Evolutionary conservation across 1,140 invertebrate species (phyloP).

Genomic region (Eumaeus atala): DNA sequence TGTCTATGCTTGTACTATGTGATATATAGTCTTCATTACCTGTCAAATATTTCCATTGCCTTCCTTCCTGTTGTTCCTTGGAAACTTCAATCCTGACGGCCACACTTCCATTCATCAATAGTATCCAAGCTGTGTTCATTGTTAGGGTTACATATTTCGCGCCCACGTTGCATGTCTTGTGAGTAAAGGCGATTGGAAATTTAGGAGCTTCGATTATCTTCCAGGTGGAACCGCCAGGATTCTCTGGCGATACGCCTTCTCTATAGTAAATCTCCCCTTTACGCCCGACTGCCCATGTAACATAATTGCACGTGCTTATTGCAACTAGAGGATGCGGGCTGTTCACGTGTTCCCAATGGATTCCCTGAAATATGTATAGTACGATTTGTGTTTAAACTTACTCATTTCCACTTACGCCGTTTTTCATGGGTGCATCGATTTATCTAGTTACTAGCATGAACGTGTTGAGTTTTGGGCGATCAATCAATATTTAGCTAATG

Average conservation of each 20-base stretch:
- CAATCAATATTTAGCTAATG: no score
- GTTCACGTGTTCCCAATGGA: slow-evolving; percentile 86
- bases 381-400: no score
- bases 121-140: slow-evolving; percentile 48
- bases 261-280: slow-evolving; percentile 89
- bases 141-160: slow-evolving; percentile 52
- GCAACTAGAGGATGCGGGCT: slow-evolving; percentile 84
- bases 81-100: slow-evolving; percentile 56
- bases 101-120: slow-evolving; percentile 52
- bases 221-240: slow-evolving; percentile 72
- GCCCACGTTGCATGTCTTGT: slow-evolving; percentile 36
- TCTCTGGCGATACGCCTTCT: slow-evolving; percentile 79
- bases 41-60: slow-evolving; percentile 63
- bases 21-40: slow-evolving; percentile 29
- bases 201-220: slow-evolving; percentile 61
- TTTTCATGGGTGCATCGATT: no score
- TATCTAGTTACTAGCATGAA: no score
- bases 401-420: no score
- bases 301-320: slow-evolving; percentile 79
- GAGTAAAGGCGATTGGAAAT: slow-evolving; percentile 34
- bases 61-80: slow-evolving; percentile 42
- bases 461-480: no score
- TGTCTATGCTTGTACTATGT: not conserved
- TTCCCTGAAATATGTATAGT: slow-evolving; percentile 76
- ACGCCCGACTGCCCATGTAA: slow-evolving; percentile 90